Percentiles rank a stretch among this genome's conserved stretches.
phyloP scores from a whole-genome alignment of 2,888 invertebrate species.

The Drosophila lacicola region DNA sequence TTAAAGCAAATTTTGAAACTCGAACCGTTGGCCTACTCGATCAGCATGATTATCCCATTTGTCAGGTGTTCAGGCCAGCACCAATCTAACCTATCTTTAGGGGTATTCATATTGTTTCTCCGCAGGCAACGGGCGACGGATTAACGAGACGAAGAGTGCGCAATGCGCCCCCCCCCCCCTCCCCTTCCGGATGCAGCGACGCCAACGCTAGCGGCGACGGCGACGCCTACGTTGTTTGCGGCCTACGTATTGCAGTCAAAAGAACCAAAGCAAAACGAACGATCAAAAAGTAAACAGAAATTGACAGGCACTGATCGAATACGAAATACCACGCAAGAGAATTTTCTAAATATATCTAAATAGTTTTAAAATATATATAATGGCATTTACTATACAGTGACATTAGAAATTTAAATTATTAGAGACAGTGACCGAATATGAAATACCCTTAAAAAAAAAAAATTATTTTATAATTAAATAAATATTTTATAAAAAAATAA shows the following conservation, averaged over 20 bases:
- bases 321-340: neutral
- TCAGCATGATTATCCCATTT: slow-evolving; percentile 5
- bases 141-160: slow-evolving; percentile 26
- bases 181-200: slow-evolving; percentile 2
- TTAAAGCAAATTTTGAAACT: slow-evolving; percentile 21
- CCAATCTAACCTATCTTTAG: slow-evolving; percentile 11
- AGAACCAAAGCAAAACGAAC: slow-evolving; percentile 26
- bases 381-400: too few relatives aligned
- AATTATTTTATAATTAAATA: too few relatives aligned
- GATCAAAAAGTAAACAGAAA: neutral
- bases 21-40: slow-evolving; percentile 32
- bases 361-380: too few relatives aligned
- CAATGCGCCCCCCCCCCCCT: too few relatives aligned
- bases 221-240: slow-evolving; percentile 12
- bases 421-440: too few relatives aligned
- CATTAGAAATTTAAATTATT: too few relatives aligned
- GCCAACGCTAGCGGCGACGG: slow-evolving; percentile 2
- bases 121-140: slow-evolving; percentile 2
- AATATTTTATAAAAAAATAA: too few relatives aligned
- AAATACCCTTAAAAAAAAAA: too few relatives aligned
- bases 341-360: too few relatives aligned
- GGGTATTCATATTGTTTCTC: neutral
- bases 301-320: neutral
- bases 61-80: slow-evolving; percentile 25
- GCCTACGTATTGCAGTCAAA: slow-evolving; percentile 36